These are phyloP conservation scores for Epirrhoe alternata DNA, from an alignment of 2,888 invertebrate genomes.

Conservation along the genomic window DNA sequence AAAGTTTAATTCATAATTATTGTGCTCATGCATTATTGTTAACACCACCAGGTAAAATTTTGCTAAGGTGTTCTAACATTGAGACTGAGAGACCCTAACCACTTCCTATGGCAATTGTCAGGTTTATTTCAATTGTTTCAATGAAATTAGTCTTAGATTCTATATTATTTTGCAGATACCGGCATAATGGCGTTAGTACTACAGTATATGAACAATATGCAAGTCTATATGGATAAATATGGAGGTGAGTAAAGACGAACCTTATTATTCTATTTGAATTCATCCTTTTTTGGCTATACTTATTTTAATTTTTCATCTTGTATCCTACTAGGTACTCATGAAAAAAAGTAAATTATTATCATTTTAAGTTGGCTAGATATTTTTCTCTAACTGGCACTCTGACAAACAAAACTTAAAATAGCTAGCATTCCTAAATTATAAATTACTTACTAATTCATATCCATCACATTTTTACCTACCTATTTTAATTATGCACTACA, in stretches of 20 bases:
- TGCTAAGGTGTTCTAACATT: not conserved
- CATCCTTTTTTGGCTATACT: not conserved
- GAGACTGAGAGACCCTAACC: slow-evolving; percentile 6
- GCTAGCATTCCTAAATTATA: too few species aligned
- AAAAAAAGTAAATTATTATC: not conserved
- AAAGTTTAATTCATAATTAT: not conserved
- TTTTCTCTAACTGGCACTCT: too few species aligned
- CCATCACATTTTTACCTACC: not conserved
- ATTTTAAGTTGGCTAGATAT: too few species aligned
- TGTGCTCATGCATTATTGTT: not conserved
- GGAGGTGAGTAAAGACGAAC: slow-evolving; percentile 87
- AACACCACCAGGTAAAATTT: not conserved
- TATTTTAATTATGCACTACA: slow-evolving; percentile 4
- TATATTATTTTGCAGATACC: slow-evolving; percentile 41
- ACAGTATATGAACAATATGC: slow-evolving; percentile 91
- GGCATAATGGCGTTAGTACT: slow-evolving; percentile 91
- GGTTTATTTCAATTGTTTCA: slow-evolving; percentile 50
- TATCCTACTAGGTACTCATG: too few species aligned
- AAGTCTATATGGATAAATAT: slow-evolving; percentile 92
- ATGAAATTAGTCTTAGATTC: slow-evolving; percentile 34
- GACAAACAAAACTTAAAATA: too few species aligned
- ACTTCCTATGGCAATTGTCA: slow-evolving; percentile 39
- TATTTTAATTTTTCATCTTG: too few species aligned
- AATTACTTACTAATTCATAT: not conserved
- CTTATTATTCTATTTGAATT: not conserved